phyloP scores from a whole-genome alignment of 2,797 vertebrate species.

The Vireo griseus region DNA sequence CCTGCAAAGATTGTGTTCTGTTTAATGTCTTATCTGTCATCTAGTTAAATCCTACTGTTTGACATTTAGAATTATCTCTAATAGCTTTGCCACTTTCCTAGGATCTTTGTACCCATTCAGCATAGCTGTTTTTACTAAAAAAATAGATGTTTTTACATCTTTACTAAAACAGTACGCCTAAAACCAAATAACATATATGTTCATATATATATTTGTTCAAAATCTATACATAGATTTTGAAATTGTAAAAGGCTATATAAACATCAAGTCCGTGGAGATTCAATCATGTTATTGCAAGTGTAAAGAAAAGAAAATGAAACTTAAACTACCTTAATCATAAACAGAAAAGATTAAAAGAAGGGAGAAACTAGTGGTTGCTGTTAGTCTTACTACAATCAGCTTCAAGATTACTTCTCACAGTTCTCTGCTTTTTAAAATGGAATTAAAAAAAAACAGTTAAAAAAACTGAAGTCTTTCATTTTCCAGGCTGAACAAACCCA shows the following conservation, averaged over 20 bases:
- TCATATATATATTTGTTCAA: not conserved
- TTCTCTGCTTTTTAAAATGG: not conserved
- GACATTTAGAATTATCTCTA: conserved; percentile 22
- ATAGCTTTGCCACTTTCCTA: conserved; percentile 6
- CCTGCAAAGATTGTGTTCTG: not conserved
- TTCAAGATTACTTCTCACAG: not conserved
- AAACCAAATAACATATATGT: not conserved
- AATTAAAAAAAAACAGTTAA: not conserved
- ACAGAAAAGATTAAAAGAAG: not conserved
- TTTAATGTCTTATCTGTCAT: conserved; percentile 29
- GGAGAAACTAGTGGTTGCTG: not conserved
- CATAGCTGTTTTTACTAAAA: not conserved
- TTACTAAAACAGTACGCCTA: not conserved
- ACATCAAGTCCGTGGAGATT: not conserved
- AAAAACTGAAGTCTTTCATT: not conserved
- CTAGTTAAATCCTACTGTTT: conserved; percentile 38
- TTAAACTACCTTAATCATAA: not conserved
- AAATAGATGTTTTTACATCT: not conserved
- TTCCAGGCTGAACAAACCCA: not conserved
- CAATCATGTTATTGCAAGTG: not conserved
- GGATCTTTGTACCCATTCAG: not conserved
- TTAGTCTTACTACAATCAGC: not conserved
- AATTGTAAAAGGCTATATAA: not conserved
- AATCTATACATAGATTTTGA: not conserved
- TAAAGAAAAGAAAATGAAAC: conserved; percentile 3